These are phyloP conservation scores for Desmophyllum pertusum DNA, from an alignment of 92 coral and sea anemone species.

Conservation along the genomic window DNA sequence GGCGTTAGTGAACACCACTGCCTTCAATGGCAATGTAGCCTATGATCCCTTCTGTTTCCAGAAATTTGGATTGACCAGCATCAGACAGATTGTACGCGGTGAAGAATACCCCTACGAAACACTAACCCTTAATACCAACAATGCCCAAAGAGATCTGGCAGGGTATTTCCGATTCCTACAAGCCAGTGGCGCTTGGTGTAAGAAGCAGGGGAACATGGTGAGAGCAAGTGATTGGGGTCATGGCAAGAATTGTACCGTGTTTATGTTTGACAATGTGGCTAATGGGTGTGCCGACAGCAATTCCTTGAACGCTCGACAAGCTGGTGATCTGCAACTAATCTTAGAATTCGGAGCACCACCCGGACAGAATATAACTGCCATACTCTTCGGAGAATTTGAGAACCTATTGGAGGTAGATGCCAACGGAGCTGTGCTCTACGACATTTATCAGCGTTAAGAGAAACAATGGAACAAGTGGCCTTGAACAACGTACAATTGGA, in stretches of 20 bases:
- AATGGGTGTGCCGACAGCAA: slow-evolving; percentile 21
- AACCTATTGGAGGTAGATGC: neutral
- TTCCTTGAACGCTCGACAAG: slow-evolving; percentile 2
- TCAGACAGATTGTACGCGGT: slow-evolving; percentile 38
- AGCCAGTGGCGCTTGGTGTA: slow-evolving; percentile 20
- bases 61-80: slow-evolving; percentile 1
- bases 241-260: slow-evolving; percentile 24
- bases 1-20: neutral
- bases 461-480: neutral
- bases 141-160: slow-evolving; percentile 26
- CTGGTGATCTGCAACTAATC: neutral
- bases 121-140: slow-evolving; percentile 17
- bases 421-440: neutral
- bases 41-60: neutral
- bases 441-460: neutral
- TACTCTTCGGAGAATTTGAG: neutral
- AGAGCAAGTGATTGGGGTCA: slow-evolving; percentile 31
- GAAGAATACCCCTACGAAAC: slow-evolving; percentile 42
- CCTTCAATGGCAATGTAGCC: slow-evolving; percentile 1
- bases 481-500: neutral
- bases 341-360: neutral
- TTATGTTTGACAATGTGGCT: slow-evolving; percentile 36
- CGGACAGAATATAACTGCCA: too few relatives aligned
- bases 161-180: slow-evolving; percentile 30
- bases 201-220: slow-evolving; percentile 9